A percentile compares a stretch with the other conserved stretches of the same genome.
Conservation (phyloP, 2,113 vertebrate genomes). For the Catharus bicknelli region DNA sequence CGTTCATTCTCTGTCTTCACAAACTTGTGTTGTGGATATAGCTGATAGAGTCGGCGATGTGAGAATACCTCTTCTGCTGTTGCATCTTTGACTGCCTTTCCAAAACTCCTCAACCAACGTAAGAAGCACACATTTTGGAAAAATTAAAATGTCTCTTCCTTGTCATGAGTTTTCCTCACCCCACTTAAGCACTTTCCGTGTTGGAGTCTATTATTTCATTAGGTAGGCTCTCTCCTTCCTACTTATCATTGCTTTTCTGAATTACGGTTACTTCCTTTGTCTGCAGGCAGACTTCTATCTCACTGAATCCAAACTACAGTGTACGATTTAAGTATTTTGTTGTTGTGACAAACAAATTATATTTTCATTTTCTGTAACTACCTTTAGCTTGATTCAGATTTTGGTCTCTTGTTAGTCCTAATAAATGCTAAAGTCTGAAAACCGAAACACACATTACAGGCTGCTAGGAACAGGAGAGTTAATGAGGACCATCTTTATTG, state of each 20-base stretch:
- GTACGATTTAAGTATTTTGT: not conserved
- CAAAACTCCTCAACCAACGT: not conserved
- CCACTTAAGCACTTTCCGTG: accelerated
- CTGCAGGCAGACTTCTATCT: not conserved
- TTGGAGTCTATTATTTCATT: not conserved
- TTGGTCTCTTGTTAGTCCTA: not conserved
- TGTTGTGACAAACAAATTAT: not conserved
- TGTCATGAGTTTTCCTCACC: not conserved
- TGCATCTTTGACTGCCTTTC: not conserved
- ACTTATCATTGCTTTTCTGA: not conserved
- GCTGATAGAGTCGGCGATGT: not conserved
- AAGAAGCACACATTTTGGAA: not conserved
- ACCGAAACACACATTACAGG: not conserved
- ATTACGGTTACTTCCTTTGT: not conserved
- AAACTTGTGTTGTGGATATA: not conserved
- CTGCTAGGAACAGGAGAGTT: not conserved
- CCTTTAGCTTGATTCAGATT: not conserved
- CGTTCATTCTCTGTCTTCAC: not conserved
- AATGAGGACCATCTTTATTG: not conserved
- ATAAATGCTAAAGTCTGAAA: not conserved
- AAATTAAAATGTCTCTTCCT: not conserved
- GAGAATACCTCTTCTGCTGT: not conserved
- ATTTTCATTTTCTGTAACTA: not conserved
- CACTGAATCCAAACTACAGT: not conserved
- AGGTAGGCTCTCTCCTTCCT: not conserved